Evolutionary conservation across 2,797 vertebrate genomes (phyloP).

Genomic region (Thamnophis elegans): DNA sequence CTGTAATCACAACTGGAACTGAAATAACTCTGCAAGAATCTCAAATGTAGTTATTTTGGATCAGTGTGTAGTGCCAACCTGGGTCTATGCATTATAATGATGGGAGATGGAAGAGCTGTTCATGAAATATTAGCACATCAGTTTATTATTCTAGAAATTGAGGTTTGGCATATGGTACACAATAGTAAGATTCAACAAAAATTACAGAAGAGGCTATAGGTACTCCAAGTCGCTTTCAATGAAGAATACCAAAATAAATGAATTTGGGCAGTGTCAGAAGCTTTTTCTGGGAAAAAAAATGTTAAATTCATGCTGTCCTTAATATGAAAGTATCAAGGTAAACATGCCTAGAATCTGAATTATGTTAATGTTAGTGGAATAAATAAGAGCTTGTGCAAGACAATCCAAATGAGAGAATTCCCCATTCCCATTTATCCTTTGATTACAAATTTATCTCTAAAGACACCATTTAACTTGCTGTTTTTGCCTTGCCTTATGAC

Average conservation of each 20-base stretch:
- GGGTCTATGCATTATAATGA: not conserved
- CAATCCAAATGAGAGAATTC: not conserved
- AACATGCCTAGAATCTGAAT: not conserved
- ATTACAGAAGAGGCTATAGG: constrained; percentile 7
- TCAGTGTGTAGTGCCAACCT: not conserved
- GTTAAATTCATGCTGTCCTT: not conserved
- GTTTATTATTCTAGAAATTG: constrained; percentile 12
- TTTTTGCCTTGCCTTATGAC: constrained; percentile 28
- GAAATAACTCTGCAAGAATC: constrained; percentile 4
- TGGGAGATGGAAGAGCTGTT: fast-evolving
- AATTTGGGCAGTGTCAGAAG: not conserved
- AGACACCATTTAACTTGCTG: constrained; percentile 43
- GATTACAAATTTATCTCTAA: not conserved
- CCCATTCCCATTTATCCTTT: not conserved
- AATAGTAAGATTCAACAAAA: not conserved
- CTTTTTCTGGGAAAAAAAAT: not conserved
- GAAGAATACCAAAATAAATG: not conserved
- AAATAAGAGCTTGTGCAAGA: not conserved
- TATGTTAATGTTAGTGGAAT: not conserved
- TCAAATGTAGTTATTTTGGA: constrained; percentile 12
- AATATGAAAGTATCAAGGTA: not conserved
- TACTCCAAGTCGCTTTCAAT: fast-evolving
- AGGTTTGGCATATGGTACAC: not conserved
- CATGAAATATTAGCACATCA: not conserved
- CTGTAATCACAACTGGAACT: not conserved